phyloP scores from a whole-genome alignment of 2,797 vertebrate genomes.

The Amblyopsis hoosieri region DNA sequence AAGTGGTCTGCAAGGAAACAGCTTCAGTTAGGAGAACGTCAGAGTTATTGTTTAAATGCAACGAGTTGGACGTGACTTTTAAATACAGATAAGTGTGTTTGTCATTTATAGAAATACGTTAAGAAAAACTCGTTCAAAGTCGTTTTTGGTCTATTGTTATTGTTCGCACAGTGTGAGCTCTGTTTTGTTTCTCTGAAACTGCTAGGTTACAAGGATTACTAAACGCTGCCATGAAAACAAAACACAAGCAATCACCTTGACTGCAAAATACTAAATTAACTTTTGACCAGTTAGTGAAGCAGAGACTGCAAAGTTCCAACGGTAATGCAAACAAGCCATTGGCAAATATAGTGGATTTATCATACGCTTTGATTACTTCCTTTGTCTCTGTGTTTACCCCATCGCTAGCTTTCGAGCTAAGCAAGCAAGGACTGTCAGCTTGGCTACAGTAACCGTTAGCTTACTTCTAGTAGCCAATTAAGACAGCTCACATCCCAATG shows the following conservation, averaged over 20 bases:
- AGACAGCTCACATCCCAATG: constrained; percentile 8
- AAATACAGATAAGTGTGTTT: background rate
- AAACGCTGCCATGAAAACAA: constrained; percentile 52
- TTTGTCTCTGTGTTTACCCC: background rate
- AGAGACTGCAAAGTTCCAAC: background rate
- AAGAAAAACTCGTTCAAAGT: no score
- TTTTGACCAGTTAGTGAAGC: background rate
- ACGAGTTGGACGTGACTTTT: background rate
- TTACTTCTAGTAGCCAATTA: constrained; percentile 18
- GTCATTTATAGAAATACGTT: no score
- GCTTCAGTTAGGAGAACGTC: background rate
- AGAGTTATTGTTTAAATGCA: background rate
- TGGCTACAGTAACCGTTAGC: constrained; percentile 40
- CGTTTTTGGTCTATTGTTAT: no score
- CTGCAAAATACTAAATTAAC: background rate
- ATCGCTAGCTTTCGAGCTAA: constrained; percentile 38
- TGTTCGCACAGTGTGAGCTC: no score
- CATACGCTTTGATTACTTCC: background rate
- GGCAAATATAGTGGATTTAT: background rate
- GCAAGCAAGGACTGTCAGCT: constrained; percentile 27
- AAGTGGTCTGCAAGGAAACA: constrained; percentile 45
- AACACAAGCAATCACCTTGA: constrained; percentile 18
- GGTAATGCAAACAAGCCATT: background rate
- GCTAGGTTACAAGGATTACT: constrained; percentile 1
- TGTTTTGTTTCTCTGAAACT: background rate